These are phyloP conservation scores for Linnaemya vulpina DNA, from an alignment of 2,888 invertebrate genomes.

Conservation along the genomic window DNA sequence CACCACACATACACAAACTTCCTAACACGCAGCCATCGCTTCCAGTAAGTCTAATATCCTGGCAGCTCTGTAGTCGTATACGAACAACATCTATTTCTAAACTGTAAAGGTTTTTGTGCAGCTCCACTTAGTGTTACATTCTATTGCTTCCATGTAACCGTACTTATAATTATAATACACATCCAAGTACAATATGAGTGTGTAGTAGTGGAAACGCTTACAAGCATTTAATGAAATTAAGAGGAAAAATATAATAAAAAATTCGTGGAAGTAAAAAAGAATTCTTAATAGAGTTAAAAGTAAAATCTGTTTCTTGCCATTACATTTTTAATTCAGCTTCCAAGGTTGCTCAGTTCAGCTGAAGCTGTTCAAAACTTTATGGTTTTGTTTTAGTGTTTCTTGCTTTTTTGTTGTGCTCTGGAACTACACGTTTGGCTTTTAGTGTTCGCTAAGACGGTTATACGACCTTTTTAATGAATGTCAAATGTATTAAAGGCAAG, in stretches of 20 bases:
- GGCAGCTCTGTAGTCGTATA: not conserved
- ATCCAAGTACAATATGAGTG: not conserved
- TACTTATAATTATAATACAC: not conserved
- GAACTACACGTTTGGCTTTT: conserved; percentile 15
- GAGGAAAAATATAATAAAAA: conserved; percentile 3
- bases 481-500: conserved; percentile 66
- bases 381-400: conserved; percentile 1
- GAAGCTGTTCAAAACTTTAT: conserved; percentile 24
- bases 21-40: not conserved
- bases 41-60: conserved; percentile 27
- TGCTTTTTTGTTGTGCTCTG: not conserved
- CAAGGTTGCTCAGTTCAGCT: conserved; percentile 13
- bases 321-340: not conserved
- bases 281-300: conserved; percentile 47
- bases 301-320: conserved; percentile 36
- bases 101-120: conserved; percentile 35
- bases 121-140: conserved; percentile 45
- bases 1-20: not conserved
- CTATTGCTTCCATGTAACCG: not conserved
- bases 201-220: conserved; percentile 23
- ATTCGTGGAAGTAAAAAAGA: conserved; percentile 11
- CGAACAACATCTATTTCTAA: conserved; percentile 12
- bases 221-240: conserved; percentile 24
- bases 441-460: conserved; percentile 52
- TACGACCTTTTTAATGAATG: conserved; percentile 71